Base-by-base conservation (phyloP, 2,888 invertebrate species). In the Deilephila porcellus region DNA sequence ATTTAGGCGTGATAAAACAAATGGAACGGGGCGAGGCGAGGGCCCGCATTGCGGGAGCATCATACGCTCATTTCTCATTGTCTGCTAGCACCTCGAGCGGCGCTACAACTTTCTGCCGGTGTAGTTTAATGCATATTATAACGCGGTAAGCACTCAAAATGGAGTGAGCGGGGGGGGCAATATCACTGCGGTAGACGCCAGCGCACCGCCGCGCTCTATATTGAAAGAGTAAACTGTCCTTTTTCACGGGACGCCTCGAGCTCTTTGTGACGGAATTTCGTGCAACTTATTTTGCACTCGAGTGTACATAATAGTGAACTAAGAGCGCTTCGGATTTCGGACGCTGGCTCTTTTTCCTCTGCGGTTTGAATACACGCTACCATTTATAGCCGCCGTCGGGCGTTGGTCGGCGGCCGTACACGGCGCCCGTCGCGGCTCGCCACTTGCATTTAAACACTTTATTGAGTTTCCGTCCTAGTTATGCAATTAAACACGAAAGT, bases 121-220 rank as follows among this genome's bases (percentile, higher is more conserved):
- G 92, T 92, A 93, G 90, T 93, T 92, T 93, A 93, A 93, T 94
- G 93, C 94, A 93, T 93, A 93, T 92, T 93, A 93, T 93, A 93
- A 91, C 88, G 88, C 88, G 86, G 91, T 91, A 91, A 93, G 91
- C 87, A 90, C 92, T 91, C 88, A 85, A 88, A 93, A 89, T 90
- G 88, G 90, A 88, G 88, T 90, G 90, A 88, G 85, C 88, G 88
- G 85, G 80, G 80, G 87, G 87, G 88, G 91, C 86, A 93, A 93
- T 93, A 92, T 90, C 86, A 85, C 85, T 81, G 82, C 81, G 84
- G 85, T 85, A 87, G 86, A 88, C 86, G 85, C 87, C 84, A 79
- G 85, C 83, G 86, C 87, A 85, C 86, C 85, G 83, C 81, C 86
- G 84, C 87, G 84, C 90, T 90, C 90, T 91, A 91, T 91, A 93